Evolutionary conservation across 2,888 invertebrate genomes (phyloP), one percentile per base, ranked within the genome.

Genomic region (Dynastes maya): DNA sequence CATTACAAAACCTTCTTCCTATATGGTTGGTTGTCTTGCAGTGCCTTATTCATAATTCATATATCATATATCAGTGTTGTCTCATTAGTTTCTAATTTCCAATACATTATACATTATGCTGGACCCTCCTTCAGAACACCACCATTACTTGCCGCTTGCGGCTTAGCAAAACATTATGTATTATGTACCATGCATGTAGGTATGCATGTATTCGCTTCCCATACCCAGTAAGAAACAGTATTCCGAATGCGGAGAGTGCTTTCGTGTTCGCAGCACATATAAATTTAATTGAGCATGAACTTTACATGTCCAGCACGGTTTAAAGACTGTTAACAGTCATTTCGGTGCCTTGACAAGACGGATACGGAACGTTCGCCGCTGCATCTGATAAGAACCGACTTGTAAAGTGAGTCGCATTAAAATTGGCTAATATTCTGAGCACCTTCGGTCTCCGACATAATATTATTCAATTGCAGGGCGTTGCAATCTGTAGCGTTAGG

Each of bases 231-330:
- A 22, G 55, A n/a, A 8, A 2, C 53, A 13, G 61, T 61, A 61
- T 61, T 22, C 61, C 61, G 11, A 63, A 29, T 29, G 11, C 63
- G 27, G 29, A 29, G 22, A 61, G 11, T 32, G 11, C 27, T 67
- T 67, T 58, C 72, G 58, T 72, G 72, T 61, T 72, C 72, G 22
- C 58, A 58, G 55, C 37, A 58, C 72, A 72, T 71, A 71, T 58
- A 72, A 58, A 37, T 40, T 58, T 72, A 72, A 72, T 72, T 72
- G 72, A 72, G 72, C 72, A 58, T 72, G 72, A 72, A 72, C 58
- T 58, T 58, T 68, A 68, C 72, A 40, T 72, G 72, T 58, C 58
- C 72, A 58, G 72, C 40, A 58, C 72, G 55, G 40, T 61, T 22
- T 58, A 40, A 58, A 58, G 58, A 72, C 40, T 61, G 58, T 61